Evolutionary conservation across 2,888 invertebrate species (phyloP), one percentile per base, ranked within the genome.

Genomic region (Orthosia gracilis): DNA sequence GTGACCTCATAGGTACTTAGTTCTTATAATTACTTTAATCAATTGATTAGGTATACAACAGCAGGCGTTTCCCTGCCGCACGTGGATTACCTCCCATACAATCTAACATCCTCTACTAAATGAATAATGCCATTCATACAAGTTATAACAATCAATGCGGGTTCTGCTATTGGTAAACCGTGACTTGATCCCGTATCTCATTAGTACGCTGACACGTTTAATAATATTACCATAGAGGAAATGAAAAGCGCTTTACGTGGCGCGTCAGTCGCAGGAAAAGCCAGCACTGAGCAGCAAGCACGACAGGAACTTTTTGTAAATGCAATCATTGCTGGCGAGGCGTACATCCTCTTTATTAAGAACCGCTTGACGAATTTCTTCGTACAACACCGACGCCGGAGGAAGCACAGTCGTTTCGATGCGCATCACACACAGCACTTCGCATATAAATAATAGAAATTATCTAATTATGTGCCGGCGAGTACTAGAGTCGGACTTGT

Each of bases 401-500:
- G 95, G 96, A 96, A 95, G 93, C 94, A 83, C 78, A 82, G 85
- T 91, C 90, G 92, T 95, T 93, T 87, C 89, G 79, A 95, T 94
- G 93, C 95, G 76, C 83, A 82, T 85, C 94, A 91, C 94, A 93
- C 91, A 80, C 89, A 83, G 85, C 88, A 85, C 90, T 89, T 88
- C 92, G 96, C 95, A 96, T 96, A 96, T 96, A 95, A 95, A 96
- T 96, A 96, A 96, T 96, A 96, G 94, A 95, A 95, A 96, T 96
- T 95, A 95, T 96, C 93, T 95, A 95, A 96, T 95, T 95, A 95
- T 94, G 93, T 94, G 88, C 91, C 91, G 91, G 87, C 90, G 90
- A 92, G 90, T 92, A 93, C 91, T 93, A 92, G 92, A 82, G 87
- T 87, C 86, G 88, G 80, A 92, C 94, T 91, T 86, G 92, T 84